Base-by-base conservation (phyloP, 2,888 invertebrate genomes). In the Trachelus iudaicus region DNA sequence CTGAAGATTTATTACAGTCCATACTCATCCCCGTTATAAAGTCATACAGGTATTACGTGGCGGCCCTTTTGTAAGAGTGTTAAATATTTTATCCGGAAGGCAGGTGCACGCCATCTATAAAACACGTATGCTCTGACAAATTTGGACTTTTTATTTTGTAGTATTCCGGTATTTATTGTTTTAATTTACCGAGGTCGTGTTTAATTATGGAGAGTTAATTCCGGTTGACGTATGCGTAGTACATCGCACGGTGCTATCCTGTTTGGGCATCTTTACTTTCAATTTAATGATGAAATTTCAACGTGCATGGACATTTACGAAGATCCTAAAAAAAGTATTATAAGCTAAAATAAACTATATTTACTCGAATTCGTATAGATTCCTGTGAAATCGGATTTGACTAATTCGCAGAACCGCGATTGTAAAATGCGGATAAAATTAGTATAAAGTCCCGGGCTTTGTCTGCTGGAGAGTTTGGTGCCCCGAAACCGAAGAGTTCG, bases 191-290 rank as follows among this genome's bases (percentile, higher is more conserved):
- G 84, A 79, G 85, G 80, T 85, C 83, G 85, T 86, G 88, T 89
- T 90, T 90, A 90, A 90, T 91, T 90, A 91, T 90, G 87, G 89
- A 89, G 87, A 88, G 88, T 90, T 89, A 87, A 89, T 89, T 89
- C 86, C 85, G 78, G 81, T 82, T 81, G 80, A 81, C 81, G 31
- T 33, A 69, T 33, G 13, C 69, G 71, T 1, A 2, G 31, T 33
- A 71, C 71, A 9, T 71, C 23, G 71, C 1, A 71, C 33, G 31
- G 3, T 9, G 71, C 34, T 3, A 31, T 23, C 0, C 56, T 23
- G 56, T 56, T 56, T 23, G 23, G 9, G 23, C 56, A 23, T 23
- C 23, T 56, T 56, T 56, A 31, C 71, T 71, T 71, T 12, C 4
- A 71, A 33, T 23, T 9, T 56, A 23, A 56, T 6, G 0, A 56